Evolutionary conservation across 2,888 invertebrate genomes (phyloP), one percentile per base, ranked within the genome.

Genomic region (Drosophila vallismaia): DNA sequence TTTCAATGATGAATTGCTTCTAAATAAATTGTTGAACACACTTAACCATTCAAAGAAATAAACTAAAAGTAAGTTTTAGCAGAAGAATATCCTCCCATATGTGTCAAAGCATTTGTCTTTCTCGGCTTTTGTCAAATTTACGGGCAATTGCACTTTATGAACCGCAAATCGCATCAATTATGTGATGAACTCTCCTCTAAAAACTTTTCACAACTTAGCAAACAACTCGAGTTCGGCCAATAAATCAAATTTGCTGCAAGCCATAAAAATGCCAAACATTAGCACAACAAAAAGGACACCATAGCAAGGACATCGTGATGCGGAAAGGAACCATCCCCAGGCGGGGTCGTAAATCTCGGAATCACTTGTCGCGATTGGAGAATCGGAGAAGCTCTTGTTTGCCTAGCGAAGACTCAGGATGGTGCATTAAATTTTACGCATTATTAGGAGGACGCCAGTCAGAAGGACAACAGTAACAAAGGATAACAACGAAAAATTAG

Each of bases 341-440:
- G 54, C 24, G 24, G 24, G 50, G 86, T 83, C 86, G 81, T 90
- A 90, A 90, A 90, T 90, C 90, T 89, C 82, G 82, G 82, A 90
- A 87, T 90, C 90, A 90, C 90, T 90, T 89, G 90, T 90, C 90
- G 83, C 86, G 79, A 77, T 77, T 76, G 69, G 52, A 67, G 76
- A 63, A 68, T 77, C 74, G 69, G 52, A 67, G 76, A 63, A 68
- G 36, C 62, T n/a, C 38, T 53, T 57, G 54, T 45, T 67, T 67
- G 59, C 48, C 45, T 38, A 50, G 63, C 52, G 28, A 66, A 48
- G 36, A 70, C 58, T 59, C 71, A 29, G 53, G 24, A 66, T 66
- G 64, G 64, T 64, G 64, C 64, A 64, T 64, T 64, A 64, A 52
- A 66, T 64, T 64, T 64, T 52, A 64, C 64, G 64, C 64, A 64